Percentiles rank a stretch among this genome's conserved stretches.
Evolutionary conservation across 1,140 invertebrate species (phyloP).

Genomic region (Drosophila ogumai): DNA sequence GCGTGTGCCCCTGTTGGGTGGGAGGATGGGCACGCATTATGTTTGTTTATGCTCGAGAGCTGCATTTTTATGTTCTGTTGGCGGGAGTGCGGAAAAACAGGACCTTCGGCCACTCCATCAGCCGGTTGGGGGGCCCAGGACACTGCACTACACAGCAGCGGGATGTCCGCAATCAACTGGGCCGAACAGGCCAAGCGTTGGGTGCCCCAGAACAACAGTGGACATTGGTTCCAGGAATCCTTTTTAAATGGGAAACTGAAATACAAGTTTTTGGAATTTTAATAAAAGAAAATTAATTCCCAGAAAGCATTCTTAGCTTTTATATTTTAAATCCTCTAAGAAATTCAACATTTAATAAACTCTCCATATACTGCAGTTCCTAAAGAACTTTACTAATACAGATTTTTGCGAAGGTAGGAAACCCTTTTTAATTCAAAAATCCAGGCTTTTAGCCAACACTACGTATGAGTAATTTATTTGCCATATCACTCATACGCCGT

Average conservation of each 20-base stretch:
- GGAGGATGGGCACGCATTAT: conserved; percentile 55
- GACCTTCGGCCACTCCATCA: conserved; percentile 59
- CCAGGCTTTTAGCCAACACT: not conserved
- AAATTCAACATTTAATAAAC: no score
- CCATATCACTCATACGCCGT: conserved; percentile 2
- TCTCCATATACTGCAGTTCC: no score
- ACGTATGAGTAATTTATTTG: not conserved
- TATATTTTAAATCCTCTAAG: no score
- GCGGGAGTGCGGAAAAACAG: conserved; percentile 6
- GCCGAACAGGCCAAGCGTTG: conserved; percentile 21
- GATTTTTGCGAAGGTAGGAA: no score
- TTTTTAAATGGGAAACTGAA: not conserved
- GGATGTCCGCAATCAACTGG: conserved; percentile 24
- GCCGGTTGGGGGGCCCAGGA: conserved; percentile 23
- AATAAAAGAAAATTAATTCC: not conserved
- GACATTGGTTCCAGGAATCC: not conserved
- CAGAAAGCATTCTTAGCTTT: not conserved
- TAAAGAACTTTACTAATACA: no score
- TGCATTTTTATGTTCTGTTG: conserved; percentile 76
- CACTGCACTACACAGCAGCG: conserved; percentile 57
- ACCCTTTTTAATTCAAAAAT: not conserved
- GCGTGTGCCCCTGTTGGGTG: conserved; percentile 2
- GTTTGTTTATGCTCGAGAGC: conserved; percentile 76
- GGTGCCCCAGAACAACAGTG: not conserved
- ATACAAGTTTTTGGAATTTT: not conserved